Conservation (phyloP, 2,797 vertebrate genomes). For the Rhabdophis nuchalis region DNA sequence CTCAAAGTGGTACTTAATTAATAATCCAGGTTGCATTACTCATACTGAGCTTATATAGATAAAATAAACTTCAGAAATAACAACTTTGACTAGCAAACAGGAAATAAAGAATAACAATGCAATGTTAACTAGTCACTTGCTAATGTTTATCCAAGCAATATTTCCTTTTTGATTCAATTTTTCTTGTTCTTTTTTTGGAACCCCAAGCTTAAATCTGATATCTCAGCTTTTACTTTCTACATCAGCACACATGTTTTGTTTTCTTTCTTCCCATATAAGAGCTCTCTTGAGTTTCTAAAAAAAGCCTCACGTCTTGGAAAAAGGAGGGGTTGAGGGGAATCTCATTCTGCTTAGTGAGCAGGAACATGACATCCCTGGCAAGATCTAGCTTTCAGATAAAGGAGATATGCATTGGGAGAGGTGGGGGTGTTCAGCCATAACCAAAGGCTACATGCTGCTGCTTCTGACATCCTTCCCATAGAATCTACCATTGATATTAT, state of each 20-base stretch:
- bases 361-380: not conserved
- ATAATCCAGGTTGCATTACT: not conserved
- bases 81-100: not conserved
- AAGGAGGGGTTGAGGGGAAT: not conserved
- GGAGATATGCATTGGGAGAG: not conserved
- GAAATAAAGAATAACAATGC: not conserved
- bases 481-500: not conserved
- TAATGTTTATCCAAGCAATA: not conserved
- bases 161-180: not conserved
- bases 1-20: not conserved
- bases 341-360: not conserved
- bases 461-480: not conserved
- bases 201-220: not conserved
- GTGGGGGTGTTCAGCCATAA: not conserved
- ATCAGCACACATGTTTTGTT: not conserved
- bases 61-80: not conserved
- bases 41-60: not conserved
- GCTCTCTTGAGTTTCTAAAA: not conserved
- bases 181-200: not conserved
- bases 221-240: not conserved
- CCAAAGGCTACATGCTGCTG: not conserved
- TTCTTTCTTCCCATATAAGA: not conserved
- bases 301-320: not conserved
- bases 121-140: not conserved
- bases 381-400: not conserved